These are phyloP conservation scores for Pyrgilauda ruficollis DNA, from an alignment of 2,113 vertebrate genomes.

Conservation along the genomic window DNA sequence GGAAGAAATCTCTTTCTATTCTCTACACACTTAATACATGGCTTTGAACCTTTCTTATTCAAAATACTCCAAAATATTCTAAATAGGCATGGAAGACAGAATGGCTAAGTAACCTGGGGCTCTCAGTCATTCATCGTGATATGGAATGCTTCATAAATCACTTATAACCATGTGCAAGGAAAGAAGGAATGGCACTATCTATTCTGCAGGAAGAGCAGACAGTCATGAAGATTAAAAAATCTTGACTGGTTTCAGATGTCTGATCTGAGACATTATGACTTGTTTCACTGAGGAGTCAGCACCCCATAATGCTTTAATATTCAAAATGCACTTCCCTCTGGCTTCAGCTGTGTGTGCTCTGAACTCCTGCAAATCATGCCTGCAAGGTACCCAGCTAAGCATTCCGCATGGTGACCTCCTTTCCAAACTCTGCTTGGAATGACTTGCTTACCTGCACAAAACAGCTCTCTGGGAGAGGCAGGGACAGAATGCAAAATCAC, in stretches of 20 bases:
- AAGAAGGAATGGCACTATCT: neutral
- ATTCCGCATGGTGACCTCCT: neutral
- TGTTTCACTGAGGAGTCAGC: neutral
- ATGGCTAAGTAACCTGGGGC: neutral
- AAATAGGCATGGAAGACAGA: neutral
- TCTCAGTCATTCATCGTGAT: neutral
- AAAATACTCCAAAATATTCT: neutral
- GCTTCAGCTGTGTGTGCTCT: neutral
- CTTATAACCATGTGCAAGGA: fast-evolving
- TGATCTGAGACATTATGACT: neutral
- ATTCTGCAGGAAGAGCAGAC: neutral
- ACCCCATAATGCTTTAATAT: neutral
- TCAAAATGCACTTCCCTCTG: neutral
- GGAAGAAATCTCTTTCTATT: neutral
- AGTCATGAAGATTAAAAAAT: neutral
- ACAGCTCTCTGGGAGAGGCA: neutral
- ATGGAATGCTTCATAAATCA: neutral
- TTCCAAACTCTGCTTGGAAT: neutral
- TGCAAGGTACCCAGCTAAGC: neutral
- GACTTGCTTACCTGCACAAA: slow-evolving; percentile 11
- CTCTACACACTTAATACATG: neutral
- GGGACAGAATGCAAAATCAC: neutral
- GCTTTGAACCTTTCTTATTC: neutral
- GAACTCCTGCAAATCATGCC: neutral
- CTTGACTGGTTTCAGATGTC: neutral